These are phyloP conservation scores for Euspilapteryx auroguttella DNA, from an alignment of 2,888 invertebrate species.

Conservation along the genomic window DNA sequence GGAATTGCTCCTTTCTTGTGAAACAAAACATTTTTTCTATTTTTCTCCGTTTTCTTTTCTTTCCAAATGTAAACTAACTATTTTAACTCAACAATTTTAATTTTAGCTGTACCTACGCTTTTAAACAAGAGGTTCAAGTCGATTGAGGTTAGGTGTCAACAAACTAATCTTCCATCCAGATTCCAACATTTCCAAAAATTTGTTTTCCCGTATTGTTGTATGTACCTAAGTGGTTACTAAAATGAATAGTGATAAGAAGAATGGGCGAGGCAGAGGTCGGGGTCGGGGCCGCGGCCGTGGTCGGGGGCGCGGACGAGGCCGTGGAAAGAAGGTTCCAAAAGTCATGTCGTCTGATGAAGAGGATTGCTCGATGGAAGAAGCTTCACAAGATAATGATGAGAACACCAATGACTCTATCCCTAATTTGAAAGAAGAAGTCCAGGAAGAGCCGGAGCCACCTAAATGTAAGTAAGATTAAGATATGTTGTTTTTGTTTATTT, in stretches of 20 bases:
- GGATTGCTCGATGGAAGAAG: constrained; percentile 52
- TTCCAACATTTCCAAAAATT: no score
- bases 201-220: no score
- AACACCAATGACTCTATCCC: constrained; percentile 34
- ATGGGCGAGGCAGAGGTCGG: constrained; percentile 71
- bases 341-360: constrained; percentile 66
- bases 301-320: constrained; percentile 69
- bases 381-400: constrained; percentile 56
- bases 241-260: constrained; percentile 62
- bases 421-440: constrained; percentile 46
- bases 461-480: constrained; percentile 37
- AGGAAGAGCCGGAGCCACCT: constrained; percentile 49
- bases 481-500: background rate
- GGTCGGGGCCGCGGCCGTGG: constrained; percentile 80
- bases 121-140: no score
- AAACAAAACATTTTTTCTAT: no score
- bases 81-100: no score
- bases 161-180: no score
- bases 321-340: constrained; percentile 75
- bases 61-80: no score
- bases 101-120: no score
- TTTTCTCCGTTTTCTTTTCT: no score
- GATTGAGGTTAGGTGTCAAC: no score
- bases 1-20: no score
- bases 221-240: background rate